Conservation (phyloP, 2,797 vertebrate genomes). For the Morelia viridis region DNA sequence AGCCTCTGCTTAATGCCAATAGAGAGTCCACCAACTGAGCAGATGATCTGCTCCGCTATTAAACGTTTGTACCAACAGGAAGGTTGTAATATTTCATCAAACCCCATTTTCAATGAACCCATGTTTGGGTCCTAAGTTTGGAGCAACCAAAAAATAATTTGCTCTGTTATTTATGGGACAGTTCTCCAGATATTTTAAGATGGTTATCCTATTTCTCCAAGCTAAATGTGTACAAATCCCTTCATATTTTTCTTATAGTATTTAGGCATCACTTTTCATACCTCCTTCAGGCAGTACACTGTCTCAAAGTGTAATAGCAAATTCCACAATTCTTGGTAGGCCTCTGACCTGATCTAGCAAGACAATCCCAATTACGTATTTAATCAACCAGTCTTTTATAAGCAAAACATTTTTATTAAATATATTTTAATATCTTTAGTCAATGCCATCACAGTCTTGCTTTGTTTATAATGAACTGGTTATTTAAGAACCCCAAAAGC, state of each 20-base stretch:
- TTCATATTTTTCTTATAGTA: not conserved
- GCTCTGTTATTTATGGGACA: not conserved
- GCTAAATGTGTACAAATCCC: not conserved
- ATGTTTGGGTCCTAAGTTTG: not conserved
- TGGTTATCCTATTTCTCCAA: not conserved
- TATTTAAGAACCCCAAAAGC: not conserved
- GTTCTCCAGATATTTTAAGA: not conserved
- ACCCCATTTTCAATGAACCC: not conserved
- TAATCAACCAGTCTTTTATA: not conserved
- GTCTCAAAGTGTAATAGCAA: not conserved
- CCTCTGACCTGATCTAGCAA: not conserved
- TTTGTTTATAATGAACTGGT: not conserved
- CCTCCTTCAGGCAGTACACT: not conserved
- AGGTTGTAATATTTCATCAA: not conserved
- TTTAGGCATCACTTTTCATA: not conserved
- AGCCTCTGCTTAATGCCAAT: not conserved
- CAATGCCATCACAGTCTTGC: not conserved
- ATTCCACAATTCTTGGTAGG: not conserved
- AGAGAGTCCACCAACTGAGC: not conserved
- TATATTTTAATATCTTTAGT: not conserved
- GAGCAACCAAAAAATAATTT: not conserved
- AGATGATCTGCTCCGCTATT: not conserved
- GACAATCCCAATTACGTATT: not conserved
- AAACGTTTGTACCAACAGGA: not conserved
- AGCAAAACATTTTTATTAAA: not conserved